Conservation (phyloP, 2,888 invertebrate genomes). For the Stictocephala bisonia region DNA sequence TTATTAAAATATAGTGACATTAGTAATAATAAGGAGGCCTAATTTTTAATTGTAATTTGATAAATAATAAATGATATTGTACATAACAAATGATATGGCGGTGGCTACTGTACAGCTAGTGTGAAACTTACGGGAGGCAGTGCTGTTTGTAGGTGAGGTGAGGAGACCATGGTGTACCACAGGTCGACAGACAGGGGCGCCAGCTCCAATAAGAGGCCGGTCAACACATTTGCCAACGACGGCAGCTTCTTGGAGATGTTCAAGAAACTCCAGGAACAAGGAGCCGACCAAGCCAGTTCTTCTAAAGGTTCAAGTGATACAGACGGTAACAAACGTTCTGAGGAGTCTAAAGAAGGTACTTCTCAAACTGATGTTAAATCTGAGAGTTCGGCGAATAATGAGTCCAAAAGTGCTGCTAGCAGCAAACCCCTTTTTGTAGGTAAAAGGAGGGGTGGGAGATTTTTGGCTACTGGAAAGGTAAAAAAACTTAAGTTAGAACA, state of each 20-base stretch:
- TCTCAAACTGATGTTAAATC: slow-evolving; percentile 54
- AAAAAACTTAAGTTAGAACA: slow-evolving; percentile 80
- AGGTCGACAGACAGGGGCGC: slow-evolving; percentile 54
- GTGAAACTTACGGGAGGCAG: slow-evolving; percentile 57
- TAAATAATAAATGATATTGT: too few relatives aligned
- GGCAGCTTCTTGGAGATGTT: slow-evolving; percentile 93
- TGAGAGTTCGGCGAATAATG: slow-evolving; percentile 15
- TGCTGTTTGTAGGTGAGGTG: slow-evolving; percentile 57
- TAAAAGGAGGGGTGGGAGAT: slow-evolving; percentile 86
- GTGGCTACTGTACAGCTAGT: too few relatives aligned
- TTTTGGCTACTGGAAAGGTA: slow-evolving; percentile 90
- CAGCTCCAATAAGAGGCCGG: slow-evolving; percentile 60
- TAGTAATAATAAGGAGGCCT: too few relatives aligned
- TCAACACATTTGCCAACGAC: slow-evolving; percentile 85
- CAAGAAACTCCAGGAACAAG: slow-evolving; percentile 83
- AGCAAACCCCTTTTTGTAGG: slow-evolving; percentile 73
- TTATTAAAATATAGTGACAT: too few relatives aligned
- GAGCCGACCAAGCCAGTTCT: background rate
- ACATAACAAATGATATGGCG: too few relatives aligned
- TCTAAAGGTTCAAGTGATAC: background rate
- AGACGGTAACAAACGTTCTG: slow-evolving; percentile 21
- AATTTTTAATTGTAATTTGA: too few relatives aligned
- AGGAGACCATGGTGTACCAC: slow-evolving; percentile 59
- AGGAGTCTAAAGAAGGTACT: slow-evolving; percentile 61
- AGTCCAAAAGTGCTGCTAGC: slow-evolving; percentile 59